Conservation (phyloP, 1,140 invertebrate species). For the Ostrea denselamellosa region DNA sequence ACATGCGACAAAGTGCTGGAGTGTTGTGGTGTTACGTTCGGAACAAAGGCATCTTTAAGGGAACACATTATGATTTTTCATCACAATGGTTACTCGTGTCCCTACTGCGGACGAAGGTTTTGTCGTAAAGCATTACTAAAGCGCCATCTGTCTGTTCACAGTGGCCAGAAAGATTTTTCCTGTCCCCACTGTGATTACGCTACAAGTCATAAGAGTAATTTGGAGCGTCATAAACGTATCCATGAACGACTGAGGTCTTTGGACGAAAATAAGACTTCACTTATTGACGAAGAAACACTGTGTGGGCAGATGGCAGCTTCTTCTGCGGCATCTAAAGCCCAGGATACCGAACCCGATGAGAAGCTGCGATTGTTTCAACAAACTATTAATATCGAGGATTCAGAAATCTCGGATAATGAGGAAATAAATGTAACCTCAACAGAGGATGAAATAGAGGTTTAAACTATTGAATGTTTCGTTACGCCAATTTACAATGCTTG, state of each 20-base stretch:
- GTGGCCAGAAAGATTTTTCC: constrained; percentile 79
- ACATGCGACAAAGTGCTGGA: constrained; percentile 76
- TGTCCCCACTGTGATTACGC: constrained; percentile 80
- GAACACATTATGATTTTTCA: constrained; percentile 79
- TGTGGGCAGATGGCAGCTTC: neutral
- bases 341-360: neutral
- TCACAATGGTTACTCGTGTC: constrained; percentile 79
- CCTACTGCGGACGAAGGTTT: constrained; percentile 78
- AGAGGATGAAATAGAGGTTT: constrained; percentile 36
- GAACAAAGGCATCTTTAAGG: constrained; percentile 78
- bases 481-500: no score
- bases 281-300: constrained; percentile 50
- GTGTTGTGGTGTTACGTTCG: constrained; percentile 79
- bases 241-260: constrained; percentile 69
- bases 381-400: constrained; percentile 9
- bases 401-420: constrained; percentile 35
- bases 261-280: constrained; percentile 56
- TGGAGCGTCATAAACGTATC: constrained; percentile 79
- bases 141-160: constrained; percentile 80
- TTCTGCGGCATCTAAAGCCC: neutral
- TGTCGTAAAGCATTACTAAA: constrained; percentile 80
- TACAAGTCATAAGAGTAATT: constrained; percentile 81
- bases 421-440: constrained; percentile 40
- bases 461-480: neutral
- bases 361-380: neutral